Evolutionary conservation across 2,888 invertebrate genomes (phyloP).

Genomic region (Arge pagana): DNA sequence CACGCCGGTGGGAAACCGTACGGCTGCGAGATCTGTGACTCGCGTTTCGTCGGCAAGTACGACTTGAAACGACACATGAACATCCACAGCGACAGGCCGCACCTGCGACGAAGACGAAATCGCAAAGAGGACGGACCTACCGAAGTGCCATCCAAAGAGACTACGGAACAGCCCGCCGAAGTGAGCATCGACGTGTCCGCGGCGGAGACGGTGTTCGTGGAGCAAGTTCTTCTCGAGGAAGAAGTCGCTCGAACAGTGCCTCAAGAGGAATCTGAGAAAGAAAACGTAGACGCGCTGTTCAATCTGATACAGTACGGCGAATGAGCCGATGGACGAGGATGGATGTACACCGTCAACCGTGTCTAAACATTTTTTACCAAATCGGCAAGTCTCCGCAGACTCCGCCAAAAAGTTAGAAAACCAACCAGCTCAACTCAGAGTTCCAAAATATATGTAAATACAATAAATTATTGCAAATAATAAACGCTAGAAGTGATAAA

Average conservation of each 20-base stretch:
- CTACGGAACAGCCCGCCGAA: slow-evolving; percentile 26
- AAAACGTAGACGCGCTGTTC: slow-evolving; percentile 51
- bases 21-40: slow-evolving; percentile 47
- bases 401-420: too few relatives aligned
- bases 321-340: too few relatives aligned
- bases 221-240: slow-evolving; percentile 45
- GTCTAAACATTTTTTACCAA: too few relatives aligned
- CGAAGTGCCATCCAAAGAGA: slow-evolving; percentile 20
- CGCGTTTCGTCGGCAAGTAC: slow-evolving; percentile 52
- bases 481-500: too few relatives aligned
- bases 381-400: too few relatives aligned
- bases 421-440: too few relatives aligned
- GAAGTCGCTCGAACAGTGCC: slow-evolving; percentile 39
- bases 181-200: slow-evolving; percentile 27
- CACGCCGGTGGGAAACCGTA: slow-evolving; percentile 49
- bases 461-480: too few relatives aligned
- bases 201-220: slow-evolving; percentile 42
- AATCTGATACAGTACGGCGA: slow-evolving; percentile 48
- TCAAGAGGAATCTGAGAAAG: slow-evolving; percentile 49
- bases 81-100: slow-evolving; percentile 46
- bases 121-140: slow-evolving; percentile 17
- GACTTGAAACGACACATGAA: slow-evolving; percentile 52
- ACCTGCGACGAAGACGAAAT: slow-evolving; percentile 32
- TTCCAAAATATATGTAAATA: too few relatives aligned
- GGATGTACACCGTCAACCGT: too few relatives aligned